A percentile compares a stretch with the other conserved stretches of the same genome.
These are phyloP conservation scores for Samia ricini DNA, from an alignment of 1,140 invertebrate genomes.

Conservation along the genomic window DNA sequence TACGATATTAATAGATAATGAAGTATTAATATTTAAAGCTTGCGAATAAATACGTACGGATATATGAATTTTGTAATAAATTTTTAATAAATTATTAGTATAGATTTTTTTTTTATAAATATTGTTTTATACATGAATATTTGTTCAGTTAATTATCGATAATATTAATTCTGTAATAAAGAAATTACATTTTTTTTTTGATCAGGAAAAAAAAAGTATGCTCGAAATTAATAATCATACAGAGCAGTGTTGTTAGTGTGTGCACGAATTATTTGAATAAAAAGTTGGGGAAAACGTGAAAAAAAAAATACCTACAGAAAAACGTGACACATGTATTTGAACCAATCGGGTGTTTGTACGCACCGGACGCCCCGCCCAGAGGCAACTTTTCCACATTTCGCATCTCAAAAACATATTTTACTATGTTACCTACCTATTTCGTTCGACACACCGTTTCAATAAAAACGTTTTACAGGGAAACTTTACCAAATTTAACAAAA, in stretches of 20 bases:
- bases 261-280: conserved; percentile 12
- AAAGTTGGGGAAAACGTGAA: too few species aligned
- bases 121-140: background rate
- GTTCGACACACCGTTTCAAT: conserved; percentile 10
- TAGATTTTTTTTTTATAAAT: background rate
- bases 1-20: background rate
- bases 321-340: conserved; percentile 64
- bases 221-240: too few species aligned
- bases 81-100: too few species aligned
- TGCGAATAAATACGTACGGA: background rate
- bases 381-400: conserved; percentile 60
- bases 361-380: conserved; percentile 57
- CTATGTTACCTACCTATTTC: too few species aligned
- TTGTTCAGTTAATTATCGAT: background rate
- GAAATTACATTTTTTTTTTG: too few species aligned
- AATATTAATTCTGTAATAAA: background rate
- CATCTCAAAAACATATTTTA: conserved; percentile 64
- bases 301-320: conserved; percentile 73
- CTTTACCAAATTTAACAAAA: too few species aligned
- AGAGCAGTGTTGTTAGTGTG: background rate
- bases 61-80: background rate
- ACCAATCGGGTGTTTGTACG: conserved; percentile 70
- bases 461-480: conserved; percentile 24
- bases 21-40: background rate
- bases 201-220: too few species aligned